A percentile compares a stretch with the other conserved stretches of the same genome.
Evolutionary conservation across 2,888 invertebrate species (phyloP).

Genomic region (Belgica antarctica): DNA sequence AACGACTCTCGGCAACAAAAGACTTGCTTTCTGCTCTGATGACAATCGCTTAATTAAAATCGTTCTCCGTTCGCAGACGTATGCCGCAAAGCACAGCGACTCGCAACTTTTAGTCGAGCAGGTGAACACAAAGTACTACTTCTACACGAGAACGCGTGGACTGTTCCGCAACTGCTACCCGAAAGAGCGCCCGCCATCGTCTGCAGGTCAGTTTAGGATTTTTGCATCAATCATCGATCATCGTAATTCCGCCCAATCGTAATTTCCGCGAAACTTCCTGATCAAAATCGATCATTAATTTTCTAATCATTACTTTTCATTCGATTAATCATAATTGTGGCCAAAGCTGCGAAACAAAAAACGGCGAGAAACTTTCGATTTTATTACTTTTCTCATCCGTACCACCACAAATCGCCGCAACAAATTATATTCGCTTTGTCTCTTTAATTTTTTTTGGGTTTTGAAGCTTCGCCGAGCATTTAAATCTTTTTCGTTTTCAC

Average conservation of each 20-base stretch:
- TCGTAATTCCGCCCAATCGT: conserved; percentile 40
- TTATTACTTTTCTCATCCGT: conserved; percentile 38
- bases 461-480: conserved; percentile 26
- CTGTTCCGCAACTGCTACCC: conserved; percentile 93
- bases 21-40: conserved; percentile 19
- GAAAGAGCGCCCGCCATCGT: conserved; percentile 78
- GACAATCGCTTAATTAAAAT: conserved; percentile 28
- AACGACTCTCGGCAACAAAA: conserved; percentile 9
- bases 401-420: background rate
- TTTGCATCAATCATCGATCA: no score
- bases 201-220: conserved; percentile 61
- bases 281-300: conserved; percentile 28
- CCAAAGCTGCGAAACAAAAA: conserved; percentile 7
- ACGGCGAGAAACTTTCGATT: conserved; percentile 44
- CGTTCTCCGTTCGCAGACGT: conserved; percentile 62
- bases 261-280: background rate
- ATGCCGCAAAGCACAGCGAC: conserved; percentile 68
- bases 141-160: conserved; percentile 89
- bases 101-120: conserved; percentile 71
- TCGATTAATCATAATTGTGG: conserved; percentile 25
- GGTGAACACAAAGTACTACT: conserved; percentile 82
- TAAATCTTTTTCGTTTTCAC: conserved; percentile 34
- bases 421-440: background rate
- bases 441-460: conserved; percentile 12
- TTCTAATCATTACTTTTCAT: conserved; percentile 32